These are phyloP conservation scores for Morelia viridis DNA, from an alignment of 2,797 vertebrate genomes.

Conservation along the genomic window DNA sequence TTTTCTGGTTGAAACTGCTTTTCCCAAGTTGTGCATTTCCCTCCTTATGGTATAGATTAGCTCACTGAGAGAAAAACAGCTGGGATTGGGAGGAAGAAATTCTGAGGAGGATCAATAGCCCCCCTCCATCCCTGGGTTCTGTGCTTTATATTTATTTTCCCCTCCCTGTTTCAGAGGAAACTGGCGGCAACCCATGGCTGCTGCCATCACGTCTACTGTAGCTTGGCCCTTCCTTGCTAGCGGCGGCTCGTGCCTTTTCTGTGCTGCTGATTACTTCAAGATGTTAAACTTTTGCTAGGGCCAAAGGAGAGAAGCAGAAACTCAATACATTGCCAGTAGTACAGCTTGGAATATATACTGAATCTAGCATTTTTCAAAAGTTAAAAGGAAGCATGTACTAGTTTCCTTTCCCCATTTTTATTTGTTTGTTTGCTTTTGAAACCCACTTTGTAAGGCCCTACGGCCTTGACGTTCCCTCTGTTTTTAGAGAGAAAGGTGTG, in stretches of 20 bases:
- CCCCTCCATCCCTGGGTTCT: background rate
- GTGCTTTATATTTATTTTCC: constrained; percentile 1
- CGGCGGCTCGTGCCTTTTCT: constrained; percentile 2
- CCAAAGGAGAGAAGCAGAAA: constrained; percentile 19
- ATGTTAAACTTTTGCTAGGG: constrained; percentile 46
- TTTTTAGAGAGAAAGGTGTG: background rate
- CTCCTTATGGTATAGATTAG: background rate
- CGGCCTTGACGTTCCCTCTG: background rate
- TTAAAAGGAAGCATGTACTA: constrained; percentile 36
- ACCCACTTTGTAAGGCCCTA: background rate
- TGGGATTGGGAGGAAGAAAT: background rate
- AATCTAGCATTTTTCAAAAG: constrained; percentile 45
- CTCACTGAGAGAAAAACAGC: background rate
- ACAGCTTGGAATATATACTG: constrained; percentile 15
- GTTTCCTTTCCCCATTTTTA: background rate
- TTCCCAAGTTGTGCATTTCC: background rate
- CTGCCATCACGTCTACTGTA: background rate
- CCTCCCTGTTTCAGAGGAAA: background rate
- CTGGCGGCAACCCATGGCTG: background rate
- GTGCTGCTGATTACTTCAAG: constrained; percentile 63
- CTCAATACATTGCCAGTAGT: constrained; percentile 27
- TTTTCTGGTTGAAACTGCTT: background rate
- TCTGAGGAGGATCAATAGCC: background rate
- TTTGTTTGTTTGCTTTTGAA: constrained; percentile 6
- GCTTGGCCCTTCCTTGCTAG: background rate